A percentile compares a stretch with the other conserved stretches of the same genome.
Evolutionary conservation across 2,797 vertebrate species (phyloP).

Genomic region (Sebastes iracundus): DNA sequence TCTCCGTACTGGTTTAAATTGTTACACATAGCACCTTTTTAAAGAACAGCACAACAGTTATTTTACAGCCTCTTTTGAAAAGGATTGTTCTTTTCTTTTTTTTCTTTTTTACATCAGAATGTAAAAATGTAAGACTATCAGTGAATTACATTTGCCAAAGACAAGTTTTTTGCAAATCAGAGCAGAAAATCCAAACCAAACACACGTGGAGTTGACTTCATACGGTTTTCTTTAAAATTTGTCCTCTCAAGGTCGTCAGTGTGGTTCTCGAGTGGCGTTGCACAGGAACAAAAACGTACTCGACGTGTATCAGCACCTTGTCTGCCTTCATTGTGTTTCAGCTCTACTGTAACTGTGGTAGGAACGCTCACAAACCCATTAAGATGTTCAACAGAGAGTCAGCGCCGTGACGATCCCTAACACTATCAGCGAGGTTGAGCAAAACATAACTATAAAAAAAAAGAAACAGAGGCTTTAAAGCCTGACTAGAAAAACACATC

Average conservation of each 20-base stretch:
- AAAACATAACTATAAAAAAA: neutral
- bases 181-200: conserved; percentile 24
- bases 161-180: conserved; percentile 40
- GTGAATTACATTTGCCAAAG: conserved; percentile 71
- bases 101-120: conserved; percentile 50
- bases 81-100: conserved; percentile 39
- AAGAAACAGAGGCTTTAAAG: conserved; percentile 5
- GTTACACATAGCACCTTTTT: conserved; percentile 54
- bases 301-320: conserved; percentile 34
- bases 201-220: conserved; percentile 8
- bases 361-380: neutral
- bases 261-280: neutral
- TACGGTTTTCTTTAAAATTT: conserved; percentile 4
- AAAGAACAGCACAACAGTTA: conserved; percentile 44
- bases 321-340: conserved; percentile 55
- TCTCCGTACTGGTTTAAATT: conserved; percentile 11
- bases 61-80: conserved; percentile 49
- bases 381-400: conserved; percentile 7
- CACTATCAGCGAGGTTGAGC: conserved; percentile 5
- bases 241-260: conserved; percentile 9
- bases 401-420: neutral
- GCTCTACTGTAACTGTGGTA: conserved; percentile 9
- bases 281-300: conserved; percentile 10
- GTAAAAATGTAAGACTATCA: conserved; percentile 64
- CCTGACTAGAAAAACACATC: conserved; percentile 5